Evolutionary conservation across 2,113 vertebrate genomes (phyloP).

Genomic region (Scortum barcoo): DNA sequence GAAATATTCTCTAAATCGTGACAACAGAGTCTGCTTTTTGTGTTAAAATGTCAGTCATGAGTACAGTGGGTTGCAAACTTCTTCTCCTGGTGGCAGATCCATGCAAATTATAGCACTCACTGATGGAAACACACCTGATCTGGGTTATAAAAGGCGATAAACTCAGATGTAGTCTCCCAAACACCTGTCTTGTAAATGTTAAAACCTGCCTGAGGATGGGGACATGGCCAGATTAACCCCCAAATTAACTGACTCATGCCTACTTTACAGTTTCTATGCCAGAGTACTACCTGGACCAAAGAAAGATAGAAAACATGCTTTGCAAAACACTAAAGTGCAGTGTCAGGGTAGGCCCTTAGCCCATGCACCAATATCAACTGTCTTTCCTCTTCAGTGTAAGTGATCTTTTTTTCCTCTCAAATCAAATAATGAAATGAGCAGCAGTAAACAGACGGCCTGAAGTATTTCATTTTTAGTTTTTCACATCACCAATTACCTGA

Average conservation of each 20-base stretch:
- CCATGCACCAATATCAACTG: not conserved
- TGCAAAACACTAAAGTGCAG: not conserved
- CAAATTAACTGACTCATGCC: not conserved
- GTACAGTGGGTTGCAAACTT: not conserved
- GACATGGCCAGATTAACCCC: not conserved
- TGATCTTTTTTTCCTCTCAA: too few relatives aligned
- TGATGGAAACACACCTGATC: not conserved
- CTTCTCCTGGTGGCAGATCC: too few relatives aligned
- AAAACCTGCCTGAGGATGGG: too few relatives aligned
- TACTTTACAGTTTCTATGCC: not conserved
- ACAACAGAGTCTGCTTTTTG: not conserved
- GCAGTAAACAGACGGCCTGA: too few relatives aligned
- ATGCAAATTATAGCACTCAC: not conserved
- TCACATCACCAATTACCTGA: not conserved
- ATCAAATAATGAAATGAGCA: too few relatives aligned
- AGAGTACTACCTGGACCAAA: not conserved
- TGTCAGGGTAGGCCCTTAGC: not conserved
- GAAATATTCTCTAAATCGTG: not conserved
- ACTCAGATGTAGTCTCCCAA: not conserved
- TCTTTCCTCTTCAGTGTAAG: not conserved
- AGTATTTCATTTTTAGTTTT: too few relatives aligned
- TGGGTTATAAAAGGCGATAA: not conserved
- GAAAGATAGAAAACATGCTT: not conserved
- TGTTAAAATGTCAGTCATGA: not conserved
- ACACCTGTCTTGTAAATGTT: not conserved